phyloP scores from a whole-genome alignment of 2,113 vertebrate species.

The Myodes glareolus region DNA sequence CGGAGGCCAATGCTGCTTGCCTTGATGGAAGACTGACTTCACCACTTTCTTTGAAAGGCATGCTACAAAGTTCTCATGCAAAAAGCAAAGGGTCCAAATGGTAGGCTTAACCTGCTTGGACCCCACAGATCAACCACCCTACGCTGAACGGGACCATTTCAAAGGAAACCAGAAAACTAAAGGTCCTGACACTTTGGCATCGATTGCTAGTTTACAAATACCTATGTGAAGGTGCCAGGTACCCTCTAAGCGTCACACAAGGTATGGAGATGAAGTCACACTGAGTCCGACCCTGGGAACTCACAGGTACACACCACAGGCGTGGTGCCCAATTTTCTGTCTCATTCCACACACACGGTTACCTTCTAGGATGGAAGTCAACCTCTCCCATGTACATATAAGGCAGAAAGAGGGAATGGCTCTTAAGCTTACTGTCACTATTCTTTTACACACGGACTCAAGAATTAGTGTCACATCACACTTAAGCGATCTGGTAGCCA shows the following conservation, averaged over 20 bases:
- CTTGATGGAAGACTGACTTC: neutral
- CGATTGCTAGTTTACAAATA: neutral
- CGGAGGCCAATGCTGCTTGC: neutral
- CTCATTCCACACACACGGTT: too few relatives aligned
- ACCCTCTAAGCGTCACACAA: neutral
- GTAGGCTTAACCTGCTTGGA: neutral
- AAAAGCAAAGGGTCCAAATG: fast-evolving
- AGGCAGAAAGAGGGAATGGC: fast-evolving
- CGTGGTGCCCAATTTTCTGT: too few relatives aligned
- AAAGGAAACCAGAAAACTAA: neutral
- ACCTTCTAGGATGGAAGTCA: fast-evolving
- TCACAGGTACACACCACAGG: too few relatives aligned
- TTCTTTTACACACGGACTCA: too few relatives aligned
- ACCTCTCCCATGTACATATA: too few relatives aligned
- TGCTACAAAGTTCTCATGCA: neutral
- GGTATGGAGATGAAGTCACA: neutral
- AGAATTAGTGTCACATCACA: neutral
- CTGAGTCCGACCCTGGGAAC: neutral
- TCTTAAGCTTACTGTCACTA: too few relatives aligned
- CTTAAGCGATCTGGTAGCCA: neutral
- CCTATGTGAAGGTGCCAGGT: neutral
- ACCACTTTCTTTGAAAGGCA: neutral
- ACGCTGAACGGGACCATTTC: fast-evolving
- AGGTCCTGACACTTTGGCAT: neutral
- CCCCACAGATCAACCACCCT: neutral